Base-by-base conservation (phyloP, 2,888 invertebrate genomes). In the Polydrusus cervinus region DNA sequence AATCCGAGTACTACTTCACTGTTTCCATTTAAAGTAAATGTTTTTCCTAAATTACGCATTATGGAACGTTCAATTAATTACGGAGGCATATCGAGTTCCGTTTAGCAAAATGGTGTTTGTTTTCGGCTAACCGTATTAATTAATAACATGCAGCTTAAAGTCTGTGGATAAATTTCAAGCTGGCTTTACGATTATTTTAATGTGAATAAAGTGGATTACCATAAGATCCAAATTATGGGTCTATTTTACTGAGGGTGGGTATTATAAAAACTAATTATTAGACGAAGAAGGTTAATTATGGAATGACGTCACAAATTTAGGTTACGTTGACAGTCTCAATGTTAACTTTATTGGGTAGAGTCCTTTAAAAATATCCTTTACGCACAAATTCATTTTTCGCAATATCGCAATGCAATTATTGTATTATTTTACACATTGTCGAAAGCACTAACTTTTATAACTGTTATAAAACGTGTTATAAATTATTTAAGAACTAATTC, bases 1-100 rank as follows among this genome's bases (percentile, higher is more conserved):
- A n/a, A n/a, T n/a, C n/a, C n/a, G n/a, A n/a, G n/a, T 43, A n/a
- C 43, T 34, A 55, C 55, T 30, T 14, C 34, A 8, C 30, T 55
- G 55, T 55, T 3, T 3, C 8, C n/a, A 10, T 34, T 14, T 14
- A 10, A 14, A 11, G 30, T 53, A 11, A 25, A 30, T 49, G 38
- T 65, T 65, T 65, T 65, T 34, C 34, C 30, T 9, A 65, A 49
- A 25, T 65, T 65, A 49, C 38, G 51, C 30, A 51, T 65, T 30
- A 65, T 51, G 51, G 1, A 62, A 16, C 49, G 65, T 51, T 65
- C 49, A 51, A 64, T 65, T 65, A 65, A 65, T 49, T 65, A 34
- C 16, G 38, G 51, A 49, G 51, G 65, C 49, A 51, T 49, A 51
- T 51, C 14, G 64, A 64, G 49, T 34, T 34, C 16, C 16, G 13